Evolutionary conservation across 2,888 invertebrate genomes (phyloP).

Genomic region (Pomacea canaliculata): DNA sequence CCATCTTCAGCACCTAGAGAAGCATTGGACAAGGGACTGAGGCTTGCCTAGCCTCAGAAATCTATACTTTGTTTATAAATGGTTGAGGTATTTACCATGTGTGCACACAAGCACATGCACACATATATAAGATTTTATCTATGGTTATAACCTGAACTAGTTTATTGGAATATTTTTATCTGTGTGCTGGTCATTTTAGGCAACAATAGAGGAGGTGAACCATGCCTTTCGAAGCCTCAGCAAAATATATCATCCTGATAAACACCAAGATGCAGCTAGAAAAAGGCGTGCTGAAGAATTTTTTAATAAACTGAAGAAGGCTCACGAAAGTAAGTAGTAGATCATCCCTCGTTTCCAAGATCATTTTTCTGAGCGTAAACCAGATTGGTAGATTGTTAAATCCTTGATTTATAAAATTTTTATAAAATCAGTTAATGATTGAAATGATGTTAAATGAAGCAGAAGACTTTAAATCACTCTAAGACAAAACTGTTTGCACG

Average conservation of each 20-base stretch:
- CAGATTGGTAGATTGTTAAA: no score
- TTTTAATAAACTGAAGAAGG: conserved; percentile 85
- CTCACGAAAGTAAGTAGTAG: conserved; percentile 85
- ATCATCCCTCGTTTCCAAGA: neutral
- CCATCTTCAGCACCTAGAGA: no score
- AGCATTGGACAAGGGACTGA: no score
- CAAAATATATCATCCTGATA: conserved; percentile 95
- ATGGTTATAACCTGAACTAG: conserved; percentile 1
- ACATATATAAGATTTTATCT: neutral
- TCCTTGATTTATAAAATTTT: no score
- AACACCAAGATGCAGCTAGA: conserved; percentile 84
- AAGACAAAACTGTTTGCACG: no score
- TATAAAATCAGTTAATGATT: no score
- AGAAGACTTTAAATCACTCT: no score
- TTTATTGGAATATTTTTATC: neutral
- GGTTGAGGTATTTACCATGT: no score
- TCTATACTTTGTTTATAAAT: no score
- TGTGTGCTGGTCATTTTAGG: conserved; percentile 75
- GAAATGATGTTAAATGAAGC: no score
- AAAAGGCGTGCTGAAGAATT: conserved; percentile 89
- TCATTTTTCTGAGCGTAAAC: neutral
- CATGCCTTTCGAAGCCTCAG: conserved; percentile 93
- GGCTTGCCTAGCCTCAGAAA: no score
- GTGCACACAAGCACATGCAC: no score
- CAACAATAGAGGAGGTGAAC: conserved; percentile 90